Evolutionary conservation across 2,113 vertebrate genomes (phyloP).

Genomic region (Loxodonta africana): DNA sequence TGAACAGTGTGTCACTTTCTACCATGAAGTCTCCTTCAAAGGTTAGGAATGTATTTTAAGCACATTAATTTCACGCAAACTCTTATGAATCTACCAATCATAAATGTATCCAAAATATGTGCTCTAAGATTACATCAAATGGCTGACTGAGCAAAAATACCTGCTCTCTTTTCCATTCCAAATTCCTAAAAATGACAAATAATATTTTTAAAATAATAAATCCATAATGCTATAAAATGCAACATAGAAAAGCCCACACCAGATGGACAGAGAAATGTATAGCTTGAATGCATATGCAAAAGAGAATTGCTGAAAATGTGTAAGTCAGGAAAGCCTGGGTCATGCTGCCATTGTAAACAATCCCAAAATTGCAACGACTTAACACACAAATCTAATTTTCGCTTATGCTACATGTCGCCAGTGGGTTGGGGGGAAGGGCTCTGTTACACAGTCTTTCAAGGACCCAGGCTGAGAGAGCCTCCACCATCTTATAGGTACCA

Average conservation of each 20-base stretch:
- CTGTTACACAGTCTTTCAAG: background rate
- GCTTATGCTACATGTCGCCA: background rate
- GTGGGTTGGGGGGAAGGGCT: rapidly evolving
- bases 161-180: background rate
- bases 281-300: background rate
- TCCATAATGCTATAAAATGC: background rate
- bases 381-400: background rate
- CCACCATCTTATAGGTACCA: background rate
- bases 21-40: background rate
- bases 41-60: background rate
- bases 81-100: background rate
- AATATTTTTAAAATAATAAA: slow-evolving; percentile 49
- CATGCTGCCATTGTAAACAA: background rate
- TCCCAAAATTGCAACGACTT: background rate
- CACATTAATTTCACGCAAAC: background rate
- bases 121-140: background rate
- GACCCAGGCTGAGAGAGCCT: background rate
- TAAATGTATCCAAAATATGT: background rate
- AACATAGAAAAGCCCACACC: background rate
- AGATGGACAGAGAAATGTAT: background rate
- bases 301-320: background rate
- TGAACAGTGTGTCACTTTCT: background rate
- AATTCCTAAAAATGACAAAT: background rate
- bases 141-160: background rate
- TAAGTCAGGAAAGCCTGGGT: background rate